These are phyloP conservation scores for Agrotis puta DNA, from an alignment of 2,888 invertebrate genomes.

Conservation along the genomic window DNA sequence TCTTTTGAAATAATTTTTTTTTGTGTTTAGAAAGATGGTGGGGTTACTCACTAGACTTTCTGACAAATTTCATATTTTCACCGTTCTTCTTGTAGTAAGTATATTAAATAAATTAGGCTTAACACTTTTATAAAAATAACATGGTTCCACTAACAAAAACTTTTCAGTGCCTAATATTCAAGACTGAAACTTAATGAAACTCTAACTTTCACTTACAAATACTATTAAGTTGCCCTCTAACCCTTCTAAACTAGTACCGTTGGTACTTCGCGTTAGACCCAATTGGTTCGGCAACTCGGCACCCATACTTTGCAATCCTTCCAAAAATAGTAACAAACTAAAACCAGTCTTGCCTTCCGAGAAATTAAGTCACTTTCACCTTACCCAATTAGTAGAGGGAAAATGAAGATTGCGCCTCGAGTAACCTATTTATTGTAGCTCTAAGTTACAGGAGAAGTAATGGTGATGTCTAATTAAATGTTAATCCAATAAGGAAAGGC, in stretches of 20 bases:
- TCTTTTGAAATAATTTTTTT: neutral
- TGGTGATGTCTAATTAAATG: conserved; percentile 72
- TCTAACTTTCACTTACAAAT: conserved; percentile 23
- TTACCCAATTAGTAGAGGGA: conserved; percentile 19
- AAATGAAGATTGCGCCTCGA: conserved; percentile 68
- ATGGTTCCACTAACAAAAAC: neutral
- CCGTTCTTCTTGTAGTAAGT: too few relatives aligned
- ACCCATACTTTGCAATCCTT: conserved; percentile 68
- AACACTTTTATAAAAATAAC: neutral
- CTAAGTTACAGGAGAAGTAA: conserved; percentile 74
- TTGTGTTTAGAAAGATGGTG: too few relatives aligned
- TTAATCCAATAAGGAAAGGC: conserved; percentile 76
- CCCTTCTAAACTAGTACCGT: conserved; percentile 64
- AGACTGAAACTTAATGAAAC: neutral
- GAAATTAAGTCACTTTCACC: conserved; percentile 60
- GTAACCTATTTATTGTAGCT: conserved; percentile 76
- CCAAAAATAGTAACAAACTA: conserved; percentile 32
- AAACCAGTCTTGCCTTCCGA: conserved; percentile 51
- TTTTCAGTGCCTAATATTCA: neutral
- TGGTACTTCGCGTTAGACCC: conserved; percentile 69
- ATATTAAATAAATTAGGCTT: too few relatives aligned
- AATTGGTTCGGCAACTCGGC: conserved; percentile 74
- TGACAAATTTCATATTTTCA: too few relatives aligned
- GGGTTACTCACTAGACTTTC: too few relatives aligned
- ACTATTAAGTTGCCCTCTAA: conserved; percentile 50